phyloP scores from a whole-genome alignment of 2,113 vertebrate genomes.

The Coryphaenoides rupestris region DNA sequence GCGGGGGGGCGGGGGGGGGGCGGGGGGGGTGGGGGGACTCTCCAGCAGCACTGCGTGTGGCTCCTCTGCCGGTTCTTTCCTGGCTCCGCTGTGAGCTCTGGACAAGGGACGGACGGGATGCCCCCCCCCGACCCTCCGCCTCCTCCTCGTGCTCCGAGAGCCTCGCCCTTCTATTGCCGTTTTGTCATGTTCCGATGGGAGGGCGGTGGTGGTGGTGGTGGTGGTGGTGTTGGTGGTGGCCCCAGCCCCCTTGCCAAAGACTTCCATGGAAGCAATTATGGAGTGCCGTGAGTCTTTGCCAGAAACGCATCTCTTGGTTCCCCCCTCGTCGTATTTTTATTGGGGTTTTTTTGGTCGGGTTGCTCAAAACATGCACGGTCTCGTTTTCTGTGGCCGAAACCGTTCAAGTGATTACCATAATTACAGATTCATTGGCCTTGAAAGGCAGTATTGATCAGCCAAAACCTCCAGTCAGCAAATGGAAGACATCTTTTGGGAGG shows the following conservation, averaged over 20 bases:
- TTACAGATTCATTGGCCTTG: constrained; percentile 42
- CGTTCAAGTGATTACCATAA: constrained; percentile 51
- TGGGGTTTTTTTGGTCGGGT: neutral
- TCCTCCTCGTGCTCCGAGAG: constrained; percentile 22
- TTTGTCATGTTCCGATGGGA: constrained; percentile 28
- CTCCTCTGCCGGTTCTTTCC: constrained; percentile 39
- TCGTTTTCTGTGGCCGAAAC: constrained; percentile 55
- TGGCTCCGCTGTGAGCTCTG: constrained; percentile 34
- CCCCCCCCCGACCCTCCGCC: constrained; percentile 24
- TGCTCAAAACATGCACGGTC: constrained; percentile 39
- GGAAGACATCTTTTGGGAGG: neutral
- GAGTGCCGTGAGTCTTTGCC: constrained; percentile 46
- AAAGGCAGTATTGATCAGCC: constrained; percentile 40
- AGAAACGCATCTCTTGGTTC: constrained; percentile 34
- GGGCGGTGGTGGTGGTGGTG: constrained; percentile 27
- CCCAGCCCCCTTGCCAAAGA: constrained; percentile 41
- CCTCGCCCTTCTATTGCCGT: constrained; percentile 48
- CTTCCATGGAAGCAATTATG: constrained; percentile 73
- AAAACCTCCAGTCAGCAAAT: constrained; percentile 15
- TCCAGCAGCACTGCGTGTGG: constrained; percentile 24
- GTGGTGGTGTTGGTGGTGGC: constrained; percentile 24
- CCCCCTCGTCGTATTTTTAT: constrained; percentile 28
- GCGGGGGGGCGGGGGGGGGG: neutral
- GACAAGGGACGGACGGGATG: constrained; percentile 17
- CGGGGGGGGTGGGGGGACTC: constrained; percentile 7